phyloP scores from a whole-genome alignment of 2,113 vertebrate species.

The Mirounga angustirostris region DNA sequence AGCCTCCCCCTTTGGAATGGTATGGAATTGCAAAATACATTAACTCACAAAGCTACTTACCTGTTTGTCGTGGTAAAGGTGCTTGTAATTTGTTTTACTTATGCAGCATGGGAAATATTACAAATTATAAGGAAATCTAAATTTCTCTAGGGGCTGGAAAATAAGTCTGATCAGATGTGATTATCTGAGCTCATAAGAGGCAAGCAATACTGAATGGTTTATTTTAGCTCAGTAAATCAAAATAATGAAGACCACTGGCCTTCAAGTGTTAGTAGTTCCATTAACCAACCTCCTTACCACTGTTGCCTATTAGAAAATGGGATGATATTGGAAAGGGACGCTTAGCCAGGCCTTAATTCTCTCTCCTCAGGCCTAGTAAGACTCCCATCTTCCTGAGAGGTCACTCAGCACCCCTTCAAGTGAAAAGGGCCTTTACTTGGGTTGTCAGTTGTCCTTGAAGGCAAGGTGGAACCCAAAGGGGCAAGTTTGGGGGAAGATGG shows the following conservation, averaged over 20 bases:
- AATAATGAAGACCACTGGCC: background rate
- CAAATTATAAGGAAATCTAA: background rate
- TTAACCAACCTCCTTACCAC: background rate
- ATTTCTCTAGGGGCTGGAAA: background rate
- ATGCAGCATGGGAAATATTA: background rate
- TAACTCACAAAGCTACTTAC: background rate
- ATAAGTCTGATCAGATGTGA: background rate
- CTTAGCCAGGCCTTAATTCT: background rate
- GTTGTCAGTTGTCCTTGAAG: background rate
- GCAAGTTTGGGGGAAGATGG: background rate
- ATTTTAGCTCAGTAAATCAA: background rate
- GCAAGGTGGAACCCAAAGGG: background rate
- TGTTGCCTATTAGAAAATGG: background rate
- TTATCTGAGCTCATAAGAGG: background rate
- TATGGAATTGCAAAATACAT: background rate
- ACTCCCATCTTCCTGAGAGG: background rate
- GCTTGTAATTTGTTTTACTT: background rate
- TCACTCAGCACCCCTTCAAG: background rate
- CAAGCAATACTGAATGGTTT: background rate
- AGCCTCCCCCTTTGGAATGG: background rate
- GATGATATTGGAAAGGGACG: background rate
- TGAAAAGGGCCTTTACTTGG: background rate
- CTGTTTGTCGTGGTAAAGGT: background rate
- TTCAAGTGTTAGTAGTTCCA: background rate
- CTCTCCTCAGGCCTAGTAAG: background rate